These are phyloP conservation scores for Agriopis aurantiaria DNA, from an alignment of 2,888 invertebrate species.

Conservation along the genomic window DNA sequence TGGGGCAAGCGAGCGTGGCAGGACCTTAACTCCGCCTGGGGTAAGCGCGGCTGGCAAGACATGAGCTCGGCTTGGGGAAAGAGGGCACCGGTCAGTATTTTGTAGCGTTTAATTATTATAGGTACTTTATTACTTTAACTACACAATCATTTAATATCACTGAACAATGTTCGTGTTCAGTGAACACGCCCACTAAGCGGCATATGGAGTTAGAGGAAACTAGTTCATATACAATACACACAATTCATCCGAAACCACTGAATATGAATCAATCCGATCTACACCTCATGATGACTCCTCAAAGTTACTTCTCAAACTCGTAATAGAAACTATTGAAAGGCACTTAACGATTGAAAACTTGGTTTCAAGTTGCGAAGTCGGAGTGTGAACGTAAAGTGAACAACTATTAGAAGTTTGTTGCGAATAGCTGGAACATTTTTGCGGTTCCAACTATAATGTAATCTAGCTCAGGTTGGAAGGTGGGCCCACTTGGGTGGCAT, in stretches of 20 bases:
- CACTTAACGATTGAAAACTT: constrained; percentile 38
- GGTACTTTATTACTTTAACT: background rate
- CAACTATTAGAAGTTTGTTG: constrained; percentile 9
- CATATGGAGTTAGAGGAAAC: constrained; percentile 1
- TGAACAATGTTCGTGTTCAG: background rate
- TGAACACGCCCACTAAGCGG: background rate
- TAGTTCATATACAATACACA: background rate
- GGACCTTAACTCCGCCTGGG: constrained; percentile 86
- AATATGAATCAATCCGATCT: constrained; percentile 20
- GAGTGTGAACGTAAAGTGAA: constrained; percentile 24
- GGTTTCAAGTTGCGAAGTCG: constrained; percentile 29
- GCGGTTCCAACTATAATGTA: constrained; percentile 30
- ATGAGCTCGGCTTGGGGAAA: constrained; percentile 85
- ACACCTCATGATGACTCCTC: constrained; percentile 2
- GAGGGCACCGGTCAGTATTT: constrained; percentile 75
- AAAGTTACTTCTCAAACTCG: constrained; percentile 32
- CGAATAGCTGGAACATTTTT: constrained; percentile 22
- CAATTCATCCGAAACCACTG: constrained; percentile 19
- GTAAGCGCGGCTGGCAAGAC: constrained; percentile 87
- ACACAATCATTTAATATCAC: background rate
- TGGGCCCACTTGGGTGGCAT: constrained; percentile 25
- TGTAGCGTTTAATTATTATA: background rate
- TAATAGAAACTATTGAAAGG: constrained; percentile 37
- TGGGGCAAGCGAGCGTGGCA: constrained; percentile 88
- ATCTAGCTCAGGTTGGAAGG: constrained; percentile 20